These are phyloP conservation scores for Idaea biselata DNA, from an alignment of 2,888 invertebrate species.

Conservation along the genomic window DNA sequence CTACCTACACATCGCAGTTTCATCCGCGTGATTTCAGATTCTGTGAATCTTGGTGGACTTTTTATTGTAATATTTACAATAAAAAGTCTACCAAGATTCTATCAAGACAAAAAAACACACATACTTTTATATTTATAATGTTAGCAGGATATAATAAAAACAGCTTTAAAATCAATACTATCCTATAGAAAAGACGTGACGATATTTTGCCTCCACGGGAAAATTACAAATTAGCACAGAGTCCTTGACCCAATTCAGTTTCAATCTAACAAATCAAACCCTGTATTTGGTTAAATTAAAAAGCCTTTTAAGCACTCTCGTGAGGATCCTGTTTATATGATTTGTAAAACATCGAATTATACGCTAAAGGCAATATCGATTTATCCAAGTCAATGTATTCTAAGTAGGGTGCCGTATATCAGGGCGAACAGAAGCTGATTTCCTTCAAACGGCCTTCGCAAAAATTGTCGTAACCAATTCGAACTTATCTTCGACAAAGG, in stretches of 20 bases:
- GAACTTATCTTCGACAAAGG: conserved; percentile 50
- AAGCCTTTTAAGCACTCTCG: background rate
- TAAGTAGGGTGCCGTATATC: conserved; percentile 25
- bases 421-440: conserved; percentile 37
- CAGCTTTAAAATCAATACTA: background rate
- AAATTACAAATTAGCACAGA: background rate
- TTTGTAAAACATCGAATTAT: background rate
- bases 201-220: background rate
- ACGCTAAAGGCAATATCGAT: conserved; percentile 23
- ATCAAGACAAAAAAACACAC: too few species aligned
- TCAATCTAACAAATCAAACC: background rate
- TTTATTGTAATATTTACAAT: too few species aligned
- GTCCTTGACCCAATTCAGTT: background rate
- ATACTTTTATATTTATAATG: too few species aligned
- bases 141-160: too few species aligned
- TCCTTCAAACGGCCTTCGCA: conserved; percentile 44
- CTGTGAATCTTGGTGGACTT: too few species aligned
- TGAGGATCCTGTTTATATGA: background rate
- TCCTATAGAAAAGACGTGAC: background rate
- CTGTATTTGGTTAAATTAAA: background rate
- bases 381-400: conserved; percentile 36
- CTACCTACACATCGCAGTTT: too few species aligned
- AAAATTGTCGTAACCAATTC: conserved; percentile 45
- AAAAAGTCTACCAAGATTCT: too few species aligned
- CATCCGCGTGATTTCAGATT: too few species aligned